Evolutionary conservation across 2,888 invertebrate species (phyloP), one percentile per base, ranked within the genome.

Genomic region (Steinernema carpocapsae): DNA sequence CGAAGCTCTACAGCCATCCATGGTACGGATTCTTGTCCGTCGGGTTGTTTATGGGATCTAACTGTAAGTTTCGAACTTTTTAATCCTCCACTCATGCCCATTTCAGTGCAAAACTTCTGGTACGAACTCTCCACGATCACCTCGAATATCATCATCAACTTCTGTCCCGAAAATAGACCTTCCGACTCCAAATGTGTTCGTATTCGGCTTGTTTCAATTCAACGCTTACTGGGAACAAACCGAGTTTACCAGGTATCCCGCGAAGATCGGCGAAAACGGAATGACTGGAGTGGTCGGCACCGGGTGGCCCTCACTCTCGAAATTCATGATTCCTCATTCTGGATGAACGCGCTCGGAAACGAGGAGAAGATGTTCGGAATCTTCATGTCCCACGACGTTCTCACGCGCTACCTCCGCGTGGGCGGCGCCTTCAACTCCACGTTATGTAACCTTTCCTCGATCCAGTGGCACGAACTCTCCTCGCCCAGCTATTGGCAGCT

Each of bases 61-160:
- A 48, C 48, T 48, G 48, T 48, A 10, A 37, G 37, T 37, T 6
- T 37, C 10, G 10, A 6, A 37, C 37, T 37, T 37, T 10, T 6
- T 37, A n/a, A n/a, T n/a, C n/a, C n/a, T n/a, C n/a, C n/a, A n/a
- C n/a, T n/a, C n/a, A n/a, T n/a, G n/a, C n/a, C n/a, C 10, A 10
- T 48, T 48, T 19, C 17, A 48, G 48, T 48, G 48, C 48, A 48
- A 48, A 14, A 19, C 17, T 48, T 48, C 48, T 48, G 17, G n/a
- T 48, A 48, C 48, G 48, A 48, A 19, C 17, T 48, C 48, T 48
- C 48, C 17, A 48, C 48, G 48, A 48, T 19, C 48, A 48, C 48
- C 19, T 48, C 48, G 48, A 14, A 48, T 14, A 48, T 48, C 19
- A 14, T 48, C 4, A 48, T 48, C 48, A 48, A 48, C 48, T 48